Evolutionary conservation across 2,797 vertebrate genomes (phyloP).

Genomic region (Argya squamiceps): DNA sequence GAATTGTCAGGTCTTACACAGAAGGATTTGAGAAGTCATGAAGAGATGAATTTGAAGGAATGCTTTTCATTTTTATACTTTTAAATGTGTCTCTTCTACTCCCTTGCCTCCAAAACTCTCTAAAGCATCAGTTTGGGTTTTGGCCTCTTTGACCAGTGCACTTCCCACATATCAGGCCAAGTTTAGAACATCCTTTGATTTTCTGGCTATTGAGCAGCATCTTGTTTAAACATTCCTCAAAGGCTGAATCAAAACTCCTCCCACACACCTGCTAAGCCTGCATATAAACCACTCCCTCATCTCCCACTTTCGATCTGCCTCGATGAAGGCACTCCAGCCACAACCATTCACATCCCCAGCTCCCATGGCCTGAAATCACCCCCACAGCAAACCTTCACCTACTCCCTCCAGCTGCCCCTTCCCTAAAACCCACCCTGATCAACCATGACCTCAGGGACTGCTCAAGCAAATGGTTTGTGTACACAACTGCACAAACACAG

Average conservation of each 20-base stretch:
- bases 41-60: neutral
- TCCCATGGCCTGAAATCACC: rapidly evolving
- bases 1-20: neutral
- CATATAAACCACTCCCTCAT: neutral
- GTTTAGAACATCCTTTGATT: neutral
- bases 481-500: neutral
- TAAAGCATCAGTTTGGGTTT: neutral
- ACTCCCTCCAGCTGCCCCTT: neutral
- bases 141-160: neutral
- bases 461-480: neutral
- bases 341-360: neutral
- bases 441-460: neutral
- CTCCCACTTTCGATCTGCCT: neutral
- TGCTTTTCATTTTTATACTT: neutral
- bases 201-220: neutral
- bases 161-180: neutral
- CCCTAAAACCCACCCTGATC: neutral
- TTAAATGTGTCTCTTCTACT: neutral
- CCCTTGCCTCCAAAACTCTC: neutral
- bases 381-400: neutral
- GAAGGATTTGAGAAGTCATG: neutral
- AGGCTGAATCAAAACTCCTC: neutral
- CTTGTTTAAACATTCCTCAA: neutral
- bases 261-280: neutral
- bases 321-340: neutral